Conservation (phyloP, 2,888 invertebrate species). For the Latrodectus elegans region DNA sequence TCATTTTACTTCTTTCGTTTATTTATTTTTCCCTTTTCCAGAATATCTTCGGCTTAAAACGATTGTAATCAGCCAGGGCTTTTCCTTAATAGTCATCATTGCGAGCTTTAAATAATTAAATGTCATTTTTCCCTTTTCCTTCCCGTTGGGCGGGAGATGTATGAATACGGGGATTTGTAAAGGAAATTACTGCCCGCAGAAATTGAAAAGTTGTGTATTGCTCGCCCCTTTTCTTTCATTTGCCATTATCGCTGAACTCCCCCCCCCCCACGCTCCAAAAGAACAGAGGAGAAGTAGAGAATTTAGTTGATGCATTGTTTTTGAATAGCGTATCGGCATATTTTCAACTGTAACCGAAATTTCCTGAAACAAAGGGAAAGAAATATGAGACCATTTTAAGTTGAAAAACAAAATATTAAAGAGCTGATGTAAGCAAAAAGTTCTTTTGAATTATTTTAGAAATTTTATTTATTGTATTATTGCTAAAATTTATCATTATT, state of each 20-base stretch:
- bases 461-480: too few species aligned
- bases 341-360: slow-evolving; percentile 7
- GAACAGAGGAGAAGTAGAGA: not conserved
- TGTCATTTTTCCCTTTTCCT: slow-evolving; percentile 58
- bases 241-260: slow-evolving; percentile 7
- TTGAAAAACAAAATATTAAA: too few species aligned
- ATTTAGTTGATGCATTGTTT: slow-evolving; percentile 51
- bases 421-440: too few species aligned
- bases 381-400: too few species aligned
- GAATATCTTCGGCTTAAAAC: slow-evolving; percentile 31
- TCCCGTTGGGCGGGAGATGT: slow-evolving; percentile 34
- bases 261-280: not conserved
- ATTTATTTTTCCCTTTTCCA: slow-evolving; percentile 47
- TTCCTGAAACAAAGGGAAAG: not conserved
- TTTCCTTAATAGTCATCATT: slow-evolving; percentile 62
- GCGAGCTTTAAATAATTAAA: slow-evolving; percentile 67
- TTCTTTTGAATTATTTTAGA: too few species aligned
- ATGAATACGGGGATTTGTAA: slow-evolving; percentile 9
- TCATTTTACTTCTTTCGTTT: slow-evolving; percentile 36
- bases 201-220: slow-evolving; percentile 31
- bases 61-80: slow-evolving; percentile 55
- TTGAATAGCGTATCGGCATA: slow-evolving; percentile 47
- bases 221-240: not conserved
- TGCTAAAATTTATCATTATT: too few species aligned
- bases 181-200: slow-evolving; percentile 40